Conservation (phyloP, 2,888 invertebrate genomes). For the Leucoma salicis region DNA sequence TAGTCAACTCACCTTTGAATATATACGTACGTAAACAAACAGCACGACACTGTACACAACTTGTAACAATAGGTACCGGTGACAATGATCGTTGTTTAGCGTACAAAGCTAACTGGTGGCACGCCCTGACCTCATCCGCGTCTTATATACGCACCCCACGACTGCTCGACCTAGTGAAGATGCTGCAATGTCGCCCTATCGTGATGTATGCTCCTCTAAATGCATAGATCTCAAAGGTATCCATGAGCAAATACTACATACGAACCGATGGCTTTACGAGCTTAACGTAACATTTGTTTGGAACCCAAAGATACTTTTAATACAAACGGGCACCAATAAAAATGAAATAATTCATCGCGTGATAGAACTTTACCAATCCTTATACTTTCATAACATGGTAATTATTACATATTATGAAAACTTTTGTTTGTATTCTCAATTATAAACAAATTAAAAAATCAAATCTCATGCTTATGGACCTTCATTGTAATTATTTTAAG, state of each 20-base stretch:
- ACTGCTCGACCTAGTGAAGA: conserved; percentile 48
- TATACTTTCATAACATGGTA: conserved; percentile 55
- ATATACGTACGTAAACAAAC: conserved; percentile 46
- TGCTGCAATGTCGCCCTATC: conserved; percentile 68
- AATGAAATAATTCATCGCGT: conserved; percentile 41
- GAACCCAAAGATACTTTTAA: conserved; percentile 2
- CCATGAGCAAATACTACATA: conserved; percentile 31
- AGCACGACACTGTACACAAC: conserved; percentile 59
- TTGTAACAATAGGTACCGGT: conserved; percentile 42
- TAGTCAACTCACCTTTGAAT: conserved; percentile 53
- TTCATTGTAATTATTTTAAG: conserved; percentile 47
- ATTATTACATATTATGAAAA: conserved; percentile 62
- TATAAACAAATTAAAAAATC: conserved; percentile 62
- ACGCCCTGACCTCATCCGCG: conserved; percentile 56
- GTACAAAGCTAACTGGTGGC: conserved; percentile 61
- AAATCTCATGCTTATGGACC: conserved; percentile 61
- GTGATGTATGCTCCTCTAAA: conserved; percentile 51
- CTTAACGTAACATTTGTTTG: conserved; percentile 31
- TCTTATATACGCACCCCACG: conserved; percentile 70
- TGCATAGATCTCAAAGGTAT: conserved; percentile 34
- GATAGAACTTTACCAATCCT: conserved; percentile 38
- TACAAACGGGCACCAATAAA: conserved; percentile 30
- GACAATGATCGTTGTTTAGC: conserved; percentile 55
- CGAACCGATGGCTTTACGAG: conserved; percentile 44
- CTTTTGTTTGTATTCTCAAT: conserved; percentile 47